Base-by-base conservation (phyloP, 1,140 invertebrate species). In the Mactra quadrangularis region DNA sequence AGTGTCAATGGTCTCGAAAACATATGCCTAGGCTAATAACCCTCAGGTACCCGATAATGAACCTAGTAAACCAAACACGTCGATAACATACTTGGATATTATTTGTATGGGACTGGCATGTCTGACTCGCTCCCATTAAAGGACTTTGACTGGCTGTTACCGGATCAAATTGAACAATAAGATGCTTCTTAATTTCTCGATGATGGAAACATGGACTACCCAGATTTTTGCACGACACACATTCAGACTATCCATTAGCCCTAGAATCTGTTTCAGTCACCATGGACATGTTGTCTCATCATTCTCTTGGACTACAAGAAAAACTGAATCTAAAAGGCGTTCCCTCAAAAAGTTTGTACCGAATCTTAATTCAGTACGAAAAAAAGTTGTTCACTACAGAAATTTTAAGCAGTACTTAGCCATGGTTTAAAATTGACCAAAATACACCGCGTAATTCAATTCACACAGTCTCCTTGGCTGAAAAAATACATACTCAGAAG, bases 401-500 rank as follows among this genome's bases (percentile, higher is more conserved):
- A 66, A 66, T 31, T 22, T 70, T 7, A 50, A 70, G 27, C 35
- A 50, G 9, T 70, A 47, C 38, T 9, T 50, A 38, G 31, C 19
- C 22, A 50, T 25, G 64, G 64, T 70, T 27, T 70, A 22, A 70
- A 19, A 13, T n/a, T 70, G 27, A 70, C 64, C 9, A 72, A 72
- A 45, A 55, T 72, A 4, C 70, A 55, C 29, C 3, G 70, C 3
- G 50, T n/a, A 17, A 31, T 72, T 1, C n/a, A 31, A 47, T 72
- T 72, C 17, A 53, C 33, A 2, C 17, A 72, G 22, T n/a, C 13
- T n/a, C 6, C 47, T 29, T 72, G 52, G 70, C 27, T 85, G n/a
- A 76, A 82, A 70, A 29, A 29, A 17, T 82, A 85, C 71, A 85
- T 81, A 72, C 76, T 4, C 4, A 89, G 19, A 72, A 89, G 33